A percentile compares a stretch with the other conserved stretches of the same genome.
phyloP scores from a whole-genome alignment of 2,113 vertebrate genomes.

The Eublepharis macularius region DNA sequence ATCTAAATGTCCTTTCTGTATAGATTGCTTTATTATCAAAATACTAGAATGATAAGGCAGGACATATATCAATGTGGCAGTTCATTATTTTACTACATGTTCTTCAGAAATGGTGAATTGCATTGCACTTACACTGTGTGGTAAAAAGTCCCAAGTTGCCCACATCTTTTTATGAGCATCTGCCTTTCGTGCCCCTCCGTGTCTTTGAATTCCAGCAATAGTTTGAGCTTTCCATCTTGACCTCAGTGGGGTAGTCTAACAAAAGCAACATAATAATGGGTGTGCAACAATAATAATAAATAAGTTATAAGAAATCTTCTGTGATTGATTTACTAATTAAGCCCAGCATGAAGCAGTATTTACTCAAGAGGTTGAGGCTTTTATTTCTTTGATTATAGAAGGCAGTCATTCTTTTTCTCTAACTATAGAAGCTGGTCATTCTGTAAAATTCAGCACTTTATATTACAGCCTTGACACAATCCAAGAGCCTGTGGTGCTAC shows the following conservation, averaged over 20 bases:
- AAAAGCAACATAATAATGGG: not conserved
- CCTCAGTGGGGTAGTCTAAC: not conserved
- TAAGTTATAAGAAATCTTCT: slow-evolving; percentile 16
- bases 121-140: too few species aligned
- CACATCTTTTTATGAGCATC: too few species aligned
- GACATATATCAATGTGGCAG: too few species aligned
- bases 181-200: too few species aligned
- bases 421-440: slow-evolving; percentile 42
- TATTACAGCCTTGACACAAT: slow-evolving; percentile 54
- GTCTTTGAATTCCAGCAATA: too few species aligned
- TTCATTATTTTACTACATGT: too few species aligned
- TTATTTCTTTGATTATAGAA: slow-evolving; percentile 53
- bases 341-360: slow-evolving; percentile 45
- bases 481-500: slow-evolving; percentile 49
- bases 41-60: too few species aligned
- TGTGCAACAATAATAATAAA: slow-evolving; percentile 17
- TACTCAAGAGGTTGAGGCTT: not conserved
- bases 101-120: too few species aligned
- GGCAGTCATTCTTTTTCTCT: slow-evolving; percentile 47
- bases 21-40: too few species aligned
- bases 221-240: too few species aligned
- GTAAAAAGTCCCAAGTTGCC: too few species aligned
- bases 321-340: slow-evolving; percentile 33
- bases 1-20: too few species aligned
- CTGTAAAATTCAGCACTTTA: slow-evolving; percentile 48